Evolutionary conservation across 1,140 invertebrate species (phyloP), one percentile per base, ranked within the genome.

Genomic region (Nasonia vitripennis): DNA sequence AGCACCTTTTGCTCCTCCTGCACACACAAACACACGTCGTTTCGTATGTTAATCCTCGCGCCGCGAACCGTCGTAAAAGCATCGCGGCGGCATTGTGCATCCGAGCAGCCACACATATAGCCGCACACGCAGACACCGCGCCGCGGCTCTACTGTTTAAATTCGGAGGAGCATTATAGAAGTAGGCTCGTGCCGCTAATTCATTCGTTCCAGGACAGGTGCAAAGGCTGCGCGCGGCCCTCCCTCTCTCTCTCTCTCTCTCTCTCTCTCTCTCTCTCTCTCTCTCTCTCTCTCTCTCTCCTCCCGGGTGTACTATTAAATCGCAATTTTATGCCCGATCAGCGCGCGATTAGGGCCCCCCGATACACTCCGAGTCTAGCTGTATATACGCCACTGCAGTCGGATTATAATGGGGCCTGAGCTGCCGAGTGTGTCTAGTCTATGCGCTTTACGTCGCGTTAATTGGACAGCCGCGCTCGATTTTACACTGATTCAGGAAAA

Each of bases 301-400:
- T 23, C 74, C 27, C 70, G 67, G 51, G 86, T 85, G 86, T 87
- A 89, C 86, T 88, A 88, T 89, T 88, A 89, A 89, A 89, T 89
- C 86, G 88, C 87, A 88, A 89, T 89, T 89, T 88, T 89, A 89
- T 87, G 86, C 86, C 81, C 86, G 88, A 89, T 89, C 87, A 88
- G 81, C 67, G 81, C 85, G 86, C 79, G 73, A 81, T 82, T 86
- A 86, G 55, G 23, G 37, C 20, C 20, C 27, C 27, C 34, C 78
- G 17, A 34, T 81, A 20, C 78, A 34, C 14, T n/a, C 2, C 23
- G 27, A 14, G 17, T 27, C n/a, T 20, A 51, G 34, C 34, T 48
- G n/a, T 62, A 62, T n/a, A 5, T 7, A n/a, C 3, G 17, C 48
- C 14, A 14, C 48, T 7, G 55, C 6, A 20, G 20, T 62, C 55